phyloP scores from a whole-genome alignment of 2,888 invertebrate genomes.

The Strigamia maritima region DNA sequence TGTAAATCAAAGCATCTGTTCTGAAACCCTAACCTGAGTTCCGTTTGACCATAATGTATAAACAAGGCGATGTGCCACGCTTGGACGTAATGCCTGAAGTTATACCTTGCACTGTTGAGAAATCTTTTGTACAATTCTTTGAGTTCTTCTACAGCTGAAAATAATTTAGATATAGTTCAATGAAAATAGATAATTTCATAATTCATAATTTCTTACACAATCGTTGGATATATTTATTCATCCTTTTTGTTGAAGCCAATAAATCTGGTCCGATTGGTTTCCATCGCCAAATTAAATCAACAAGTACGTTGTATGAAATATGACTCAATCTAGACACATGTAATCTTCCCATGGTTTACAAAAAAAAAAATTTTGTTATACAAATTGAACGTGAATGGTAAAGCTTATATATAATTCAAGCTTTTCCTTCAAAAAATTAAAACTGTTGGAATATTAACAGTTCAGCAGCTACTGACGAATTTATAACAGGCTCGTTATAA shows the following conservation, averaged over 20 bases:
- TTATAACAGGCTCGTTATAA: background rate
- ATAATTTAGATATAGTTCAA: background rate
- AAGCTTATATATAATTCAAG: too few relatives aligned
- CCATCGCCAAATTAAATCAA: background rate
- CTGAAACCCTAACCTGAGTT: background rate
- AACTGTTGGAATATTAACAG: background rate
- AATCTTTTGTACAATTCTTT: background rate
- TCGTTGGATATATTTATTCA: background rate
- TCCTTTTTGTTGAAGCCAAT: background rate
- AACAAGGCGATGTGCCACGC: background rate
- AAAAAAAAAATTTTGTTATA: too few relatives aligned
- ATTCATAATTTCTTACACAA: background rate
- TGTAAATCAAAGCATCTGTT: constrained; percentile 11
- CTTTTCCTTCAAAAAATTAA: background rate
- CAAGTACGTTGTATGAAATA: background rate
- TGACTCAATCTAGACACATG: too few relatives aligned
- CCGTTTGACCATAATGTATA: background rate
- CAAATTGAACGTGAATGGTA: too few relatives aligned
- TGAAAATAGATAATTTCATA: too few relatives aligned
- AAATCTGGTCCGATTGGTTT: background rate
- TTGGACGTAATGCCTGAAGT: background rate
- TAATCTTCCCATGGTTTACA: background rate
- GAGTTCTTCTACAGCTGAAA: background rate
- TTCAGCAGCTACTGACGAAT: background rate
- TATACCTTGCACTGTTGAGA: background rate